Percentiles rank a stretch among this genome's conserved stretches.
phyloP scores from a whole-genome alignment of 2,113 vertebrate genomes.

The Xenopus borealis region DNA sequence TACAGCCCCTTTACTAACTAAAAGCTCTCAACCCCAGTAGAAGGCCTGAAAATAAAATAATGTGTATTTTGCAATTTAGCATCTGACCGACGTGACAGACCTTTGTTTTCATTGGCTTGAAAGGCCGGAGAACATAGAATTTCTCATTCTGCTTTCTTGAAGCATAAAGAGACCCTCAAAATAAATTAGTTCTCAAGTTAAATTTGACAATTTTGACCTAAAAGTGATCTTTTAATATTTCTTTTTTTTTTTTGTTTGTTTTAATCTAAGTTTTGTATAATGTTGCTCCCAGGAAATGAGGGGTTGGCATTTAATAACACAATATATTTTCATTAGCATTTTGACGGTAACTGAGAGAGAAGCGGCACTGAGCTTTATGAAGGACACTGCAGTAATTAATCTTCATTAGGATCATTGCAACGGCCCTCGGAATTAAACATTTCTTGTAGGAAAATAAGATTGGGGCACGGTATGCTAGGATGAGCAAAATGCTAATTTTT shows the following conservation, averaged over 20 bases:
- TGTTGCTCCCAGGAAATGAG: slow-evolving; percentile 44
- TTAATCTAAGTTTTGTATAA: slow-evolving; percentile 36
- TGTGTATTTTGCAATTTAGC: no score
- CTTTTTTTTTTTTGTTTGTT: background rate
- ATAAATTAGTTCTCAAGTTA: no score
- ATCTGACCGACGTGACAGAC: no score
- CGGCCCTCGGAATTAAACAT: slow-evolving; percentile 63
- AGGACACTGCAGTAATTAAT: slow-evolving; percentile 67
- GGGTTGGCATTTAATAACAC: slow-evolving; percentile 46
- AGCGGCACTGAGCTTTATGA: slow-evolving; percentile 52
- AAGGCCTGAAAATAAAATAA: no score
- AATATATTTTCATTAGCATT: slow-evolving; percentile 58
- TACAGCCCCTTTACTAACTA: no score
- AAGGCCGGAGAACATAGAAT: no score
- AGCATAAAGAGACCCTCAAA: no score
- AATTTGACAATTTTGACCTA: no score
- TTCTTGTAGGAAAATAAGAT: slow-evolving; percentile 55
- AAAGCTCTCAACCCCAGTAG: no score
- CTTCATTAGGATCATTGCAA: slow-evolving; percentile 62
- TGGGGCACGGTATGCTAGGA: slow-evolving; percentile 56
- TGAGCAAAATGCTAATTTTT: slow-evolving; percentile 55
- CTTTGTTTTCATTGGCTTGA: no score
- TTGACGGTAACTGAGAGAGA: slow-evolving; percentile 56
- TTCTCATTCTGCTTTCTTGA: no score
- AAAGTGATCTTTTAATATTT: no score